Percentiles rank a stretch among this genome's conserved stretches.
phyloP scores from a whole-genome alignment of 2,888 invertebrate species.

The Tachystola acroxantha region DNA sequence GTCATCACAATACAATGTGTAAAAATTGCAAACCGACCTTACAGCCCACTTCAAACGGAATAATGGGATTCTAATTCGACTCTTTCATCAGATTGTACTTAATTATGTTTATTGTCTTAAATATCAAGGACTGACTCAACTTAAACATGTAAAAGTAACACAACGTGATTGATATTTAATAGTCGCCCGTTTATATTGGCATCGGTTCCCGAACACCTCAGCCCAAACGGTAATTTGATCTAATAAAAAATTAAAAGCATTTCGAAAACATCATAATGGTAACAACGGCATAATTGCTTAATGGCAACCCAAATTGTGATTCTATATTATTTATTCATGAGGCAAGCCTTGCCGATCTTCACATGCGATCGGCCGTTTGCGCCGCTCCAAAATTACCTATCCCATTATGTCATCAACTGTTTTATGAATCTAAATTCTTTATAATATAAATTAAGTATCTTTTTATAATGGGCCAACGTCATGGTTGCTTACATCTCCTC shows the following conservation, averaged over 20 bases:
- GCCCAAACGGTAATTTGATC: slow-evolving; percentile 56
- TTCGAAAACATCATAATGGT: slow-evolving; percentile 69
- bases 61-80: slow-evolving; percentile 1
- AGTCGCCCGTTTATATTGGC: slow-evolving; percentile 47
- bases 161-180: slow-evolving; percentile 72
- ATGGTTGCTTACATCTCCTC: slow-evolving; percentile 59
- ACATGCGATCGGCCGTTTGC: slow-evolving; percentile 54
- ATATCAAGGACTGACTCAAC: slow-evolving; percentile 16
- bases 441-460: slow-evolving; percentile 62
- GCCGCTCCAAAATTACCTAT: slow-evolving; percentile 61
- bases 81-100: slow-evolving; percentile 2
- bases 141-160: slow-evolving; percentile 9
- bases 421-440: slow-evolving; percentile 71
- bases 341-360: slow-evolving; percentile 50
- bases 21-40: slow-evolving; percentile 1
- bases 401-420: slow-evolving; percentile 74
- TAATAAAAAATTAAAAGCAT: slow-evolving; percentile 76
- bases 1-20: background rate
- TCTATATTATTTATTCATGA: slow-evolving; percentile 74
- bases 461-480: slow-evolving; percentile 53
- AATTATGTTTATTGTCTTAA: slow-evolving; percentile 16
- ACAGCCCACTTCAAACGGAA: background rate
- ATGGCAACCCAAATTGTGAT: slow-evolving; percentile 69
- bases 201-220: slow-evolving; percentile 53
- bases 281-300: slow-evolving; percentile 74